These are phyloP conservation scores for Helicoverpa assulta DNA, from an alignment of 2,888 invertebrate species.

Conservation along the genomic window DNA sequence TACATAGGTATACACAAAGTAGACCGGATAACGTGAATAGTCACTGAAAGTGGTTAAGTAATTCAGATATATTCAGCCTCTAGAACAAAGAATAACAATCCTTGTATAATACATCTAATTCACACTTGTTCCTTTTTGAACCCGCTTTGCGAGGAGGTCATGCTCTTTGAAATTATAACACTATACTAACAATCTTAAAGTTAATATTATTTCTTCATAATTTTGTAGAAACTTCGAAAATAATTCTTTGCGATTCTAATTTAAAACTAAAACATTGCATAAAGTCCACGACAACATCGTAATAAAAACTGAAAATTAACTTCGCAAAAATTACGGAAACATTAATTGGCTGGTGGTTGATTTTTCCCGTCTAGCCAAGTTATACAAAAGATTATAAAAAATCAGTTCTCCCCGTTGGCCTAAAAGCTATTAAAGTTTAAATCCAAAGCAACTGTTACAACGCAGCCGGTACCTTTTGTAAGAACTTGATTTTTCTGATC, in stretches of 20 bases:
- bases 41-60: slow-evolving; percentile 5
- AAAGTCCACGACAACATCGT: slow-evolving; percentile 15
- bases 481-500: slow-evolving; percentile 29
- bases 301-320: slow-evolving; percentile 37
- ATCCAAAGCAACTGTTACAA: slow-evolving; percentile 47
- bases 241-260: slow-evolving; percentile 9
- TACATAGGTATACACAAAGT: slow-evolving; percentile 10
- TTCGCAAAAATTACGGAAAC: slow-evolving; percentile 39
- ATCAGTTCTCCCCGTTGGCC: slow-evolving; percentile 50
- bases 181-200: no score
- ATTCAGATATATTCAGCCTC: slow-evolving; percentile 7
- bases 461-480: slow-evolving; percentile 25
- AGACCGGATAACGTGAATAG: slow-evolving; percentile 15
- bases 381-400: slow-evolving; percentile 53
- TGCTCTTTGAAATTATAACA: slow-evolving; percentile 9
- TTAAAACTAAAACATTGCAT: slow-evolving; percentile 16
- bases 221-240: neutral
- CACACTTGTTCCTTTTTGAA: slow-evolving; percentile 20
- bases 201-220: no score
- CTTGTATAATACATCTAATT: neutral
- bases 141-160: neutral
- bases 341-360: slow-evolving; percentile 51
- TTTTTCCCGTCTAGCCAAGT: slow-evolving; percentile 39
- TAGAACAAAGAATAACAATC: slow-evolving; percentile 15
- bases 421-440: slow-evolving; percentile 59